phyloP scores from a whole-genome alignment of 2,888 invertebrate species.

The Chironomus riparius region DNA sequence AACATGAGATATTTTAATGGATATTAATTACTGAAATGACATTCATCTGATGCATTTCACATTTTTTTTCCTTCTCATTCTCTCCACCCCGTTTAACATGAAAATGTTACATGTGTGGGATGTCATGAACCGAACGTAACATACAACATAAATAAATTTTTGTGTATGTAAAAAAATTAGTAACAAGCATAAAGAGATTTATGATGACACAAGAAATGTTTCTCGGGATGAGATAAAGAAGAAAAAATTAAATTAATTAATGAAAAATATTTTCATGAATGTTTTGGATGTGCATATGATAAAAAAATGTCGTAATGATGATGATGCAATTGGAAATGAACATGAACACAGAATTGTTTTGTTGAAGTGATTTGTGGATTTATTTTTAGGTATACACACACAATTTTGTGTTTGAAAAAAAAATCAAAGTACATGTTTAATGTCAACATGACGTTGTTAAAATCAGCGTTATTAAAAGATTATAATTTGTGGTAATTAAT shows the following conservation, averaged over 20 bases:
- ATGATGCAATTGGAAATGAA: neutral
- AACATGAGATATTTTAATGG: neutral
- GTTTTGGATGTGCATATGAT: neutral
- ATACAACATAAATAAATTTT: neutral
- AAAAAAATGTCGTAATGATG: neutral
- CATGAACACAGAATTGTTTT: neutral
- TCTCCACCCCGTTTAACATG: neutral
- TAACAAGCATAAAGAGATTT: neutral
- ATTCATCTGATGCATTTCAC: neutral
- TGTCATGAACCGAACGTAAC: no score
- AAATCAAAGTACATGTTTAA: no score
- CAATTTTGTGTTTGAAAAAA: no score
- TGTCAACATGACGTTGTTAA: no score
- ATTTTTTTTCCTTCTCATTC: neutral
- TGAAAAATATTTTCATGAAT: neutral
- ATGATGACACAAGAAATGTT: neutral
- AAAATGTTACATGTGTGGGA: neutral
- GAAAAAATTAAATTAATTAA: neutral
- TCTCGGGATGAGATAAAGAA: neutral
- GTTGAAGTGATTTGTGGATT: no score
- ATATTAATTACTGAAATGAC: neutral
- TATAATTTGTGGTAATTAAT: no score
- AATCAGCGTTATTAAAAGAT: no score
- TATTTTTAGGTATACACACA: no score
- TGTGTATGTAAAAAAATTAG: neutral